A percentile compares a stretch with the other conserved stretches of the same genome.
These are phyloP conservation scores for Hippoglossus hippoglossus DNA, from an alignment of 2,797 vertebrate genomes.

Conservation along the genomic window DNA sequence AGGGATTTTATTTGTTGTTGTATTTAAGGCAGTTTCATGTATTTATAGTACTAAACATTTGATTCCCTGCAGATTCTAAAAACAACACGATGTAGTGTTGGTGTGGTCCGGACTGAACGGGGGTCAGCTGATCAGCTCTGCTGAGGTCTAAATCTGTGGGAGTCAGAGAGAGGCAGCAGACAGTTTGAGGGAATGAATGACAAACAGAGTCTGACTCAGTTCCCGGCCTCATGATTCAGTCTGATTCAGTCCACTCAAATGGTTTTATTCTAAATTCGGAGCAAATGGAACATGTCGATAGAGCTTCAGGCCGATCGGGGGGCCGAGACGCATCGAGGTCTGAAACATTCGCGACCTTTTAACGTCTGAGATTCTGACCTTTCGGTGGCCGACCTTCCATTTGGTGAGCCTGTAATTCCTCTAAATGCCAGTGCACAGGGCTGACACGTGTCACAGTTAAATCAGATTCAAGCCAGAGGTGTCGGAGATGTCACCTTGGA, in stretches of 20 bases:
- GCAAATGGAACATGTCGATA: conserved; percentile 5
- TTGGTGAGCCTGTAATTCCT: conserved; percentile 29
- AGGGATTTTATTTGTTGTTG: neutral
- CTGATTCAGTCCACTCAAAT: conserved; percentile 5
- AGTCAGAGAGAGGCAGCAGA: neutral
- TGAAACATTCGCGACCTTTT: conserved; percentile 43
- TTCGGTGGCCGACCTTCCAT: conserved; percentile 39
- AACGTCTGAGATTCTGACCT: conserved; percentile 50
- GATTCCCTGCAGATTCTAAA: neutral
- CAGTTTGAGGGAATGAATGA: conserved; percentile 39
- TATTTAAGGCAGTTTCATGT: no score
- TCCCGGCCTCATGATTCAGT: conserved; percentile 34
- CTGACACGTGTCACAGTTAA: conserved; percentile 14
- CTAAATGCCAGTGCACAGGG: conserved; percentile 62
- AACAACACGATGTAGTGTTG: neutral
- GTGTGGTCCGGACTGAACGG: neutral
- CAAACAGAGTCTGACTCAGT: conserved; percentile 32
- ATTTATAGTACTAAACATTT: no score
- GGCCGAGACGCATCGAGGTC: conserved; percentile 2
- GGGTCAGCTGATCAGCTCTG: neutral
- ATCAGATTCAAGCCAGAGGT: conserved; percentile 13
- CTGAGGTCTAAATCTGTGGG: neutral
- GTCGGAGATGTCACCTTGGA: conserved; percentile 2
- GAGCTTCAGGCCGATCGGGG: conserved; percentile 29
- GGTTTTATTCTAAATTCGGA: conserved; percentile 2